phyloP scores from a whole-genome alignment of 2,113 vertebrate species.

The Sakesphorus luctuosus region DNA sequence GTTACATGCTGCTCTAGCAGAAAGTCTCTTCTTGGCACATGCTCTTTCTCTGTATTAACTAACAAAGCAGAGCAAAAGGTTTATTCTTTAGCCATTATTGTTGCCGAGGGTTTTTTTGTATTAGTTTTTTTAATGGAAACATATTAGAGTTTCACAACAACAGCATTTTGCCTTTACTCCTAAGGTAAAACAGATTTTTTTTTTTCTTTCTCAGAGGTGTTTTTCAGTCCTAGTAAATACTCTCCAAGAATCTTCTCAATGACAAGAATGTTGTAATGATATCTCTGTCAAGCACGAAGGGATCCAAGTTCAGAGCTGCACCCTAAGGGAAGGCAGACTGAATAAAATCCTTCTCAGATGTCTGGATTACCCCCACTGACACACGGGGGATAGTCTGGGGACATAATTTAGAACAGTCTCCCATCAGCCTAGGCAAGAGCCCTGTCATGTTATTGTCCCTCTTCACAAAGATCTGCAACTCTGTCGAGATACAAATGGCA shows the following conservation, averaged over 20 bases:
- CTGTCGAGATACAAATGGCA: not conserved
- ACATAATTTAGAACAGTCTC: slow-evolving; percentile 24
- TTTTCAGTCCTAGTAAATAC: slow-evolving; percentile 76
- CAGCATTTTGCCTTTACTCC: slow-evolving; percentile 76
- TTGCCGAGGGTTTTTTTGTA: not conserved
- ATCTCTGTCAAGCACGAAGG: slow-evolving; percentile 46
- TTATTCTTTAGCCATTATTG: not conserved
- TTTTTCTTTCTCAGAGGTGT: slow-evolving; percentile 75
- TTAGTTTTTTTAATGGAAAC: not conserved
- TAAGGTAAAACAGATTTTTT: slow-evolving; percentile 77
- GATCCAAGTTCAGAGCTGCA: slow-evolving; percentile 44
- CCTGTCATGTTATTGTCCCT: not conserved
- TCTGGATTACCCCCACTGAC: slow-evolving; percentile 14
- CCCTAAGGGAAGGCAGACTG: slow-evolving; percentile 38
- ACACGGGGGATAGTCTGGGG: not conserved
- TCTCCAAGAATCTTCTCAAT: slow-evolving; percentile 68
- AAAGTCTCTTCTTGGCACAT: not conserved
- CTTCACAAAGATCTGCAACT: not conserved
- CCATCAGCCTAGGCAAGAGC: not conserved
- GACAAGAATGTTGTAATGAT: slow-evolving; percentile 74
- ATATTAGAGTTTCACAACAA: slow-evolving; percentile 23
- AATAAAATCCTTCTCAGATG: slow-evolving; percentile 21
- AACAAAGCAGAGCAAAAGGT: not conserved
- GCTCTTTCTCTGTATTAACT: not conserved
- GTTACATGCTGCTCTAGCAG: not conserved